phyloP scores from a whole-genome alignment of 2,797 vertebrate genomes.

The Anniella stebbinsi region DNA sequence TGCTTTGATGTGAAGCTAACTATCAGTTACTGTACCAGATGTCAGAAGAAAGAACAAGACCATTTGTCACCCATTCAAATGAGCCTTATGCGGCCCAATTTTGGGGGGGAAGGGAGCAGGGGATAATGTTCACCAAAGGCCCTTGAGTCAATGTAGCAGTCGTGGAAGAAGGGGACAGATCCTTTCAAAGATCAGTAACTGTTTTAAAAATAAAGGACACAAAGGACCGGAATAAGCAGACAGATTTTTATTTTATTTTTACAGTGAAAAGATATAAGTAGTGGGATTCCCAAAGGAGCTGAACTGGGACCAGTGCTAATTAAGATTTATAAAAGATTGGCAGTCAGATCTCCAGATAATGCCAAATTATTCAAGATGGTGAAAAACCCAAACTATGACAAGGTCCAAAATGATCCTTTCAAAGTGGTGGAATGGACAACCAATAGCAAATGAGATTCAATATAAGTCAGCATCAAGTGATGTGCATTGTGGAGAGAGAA shows the following conservation, averaged over 20 bases:
- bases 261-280: not conserved
- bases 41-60: slow-evolving; percentile 40
- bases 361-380: not conserved
- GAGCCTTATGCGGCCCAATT: slow-evolving; percentile 21
- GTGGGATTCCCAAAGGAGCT: not conserved
- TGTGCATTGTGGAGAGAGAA: not conserved
- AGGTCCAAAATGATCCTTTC: not conserved
- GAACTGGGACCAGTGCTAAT: not conserved
- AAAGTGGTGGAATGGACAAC: not conserved
- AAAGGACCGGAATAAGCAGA: not conserved
- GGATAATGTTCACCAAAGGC: slow-evolving; percentile 37
- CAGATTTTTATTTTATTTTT: not conserved
- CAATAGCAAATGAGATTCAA: not conserved
- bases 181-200: not conserved
- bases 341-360: not conserved
- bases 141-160: not conserved
- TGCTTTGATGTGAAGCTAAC: slow-evolving; percentile 57
- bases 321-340: not conserved
- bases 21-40: slow-evolving; percentile 42
- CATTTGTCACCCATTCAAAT: slow-evolving; percentile 57
- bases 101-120: not conserved
- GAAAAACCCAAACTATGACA: not conserved
- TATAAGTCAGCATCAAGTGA: not conserved
- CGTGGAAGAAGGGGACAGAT: not conserved
- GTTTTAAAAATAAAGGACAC: not conserved